Percentiles rank a stretch among this genome's conserved stretches.
phyloP scores from a whole-genome alignment of 2,797 vertebrate species.

The Petrocephalus sullivani region DNA sequence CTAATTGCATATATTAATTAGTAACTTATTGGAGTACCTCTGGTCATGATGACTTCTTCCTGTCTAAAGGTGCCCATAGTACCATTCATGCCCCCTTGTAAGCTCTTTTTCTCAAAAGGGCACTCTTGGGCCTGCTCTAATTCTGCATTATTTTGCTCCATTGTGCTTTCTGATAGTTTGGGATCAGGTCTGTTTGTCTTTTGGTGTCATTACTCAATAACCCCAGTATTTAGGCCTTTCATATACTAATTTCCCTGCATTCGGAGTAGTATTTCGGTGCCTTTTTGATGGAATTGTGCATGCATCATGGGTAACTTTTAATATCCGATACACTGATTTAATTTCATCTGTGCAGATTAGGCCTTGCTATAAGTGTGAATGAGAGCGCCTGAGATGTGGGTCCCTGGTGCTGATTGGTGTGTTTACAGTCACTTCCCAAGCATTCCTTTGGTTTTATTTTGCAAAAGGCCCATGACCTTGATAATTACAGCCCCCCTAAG shows the following conservation, averaged over 20 bases:
- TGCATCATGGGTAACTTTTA: not conserved
- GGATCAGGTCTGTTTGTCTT: not conserved
- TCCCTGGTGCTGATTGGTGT: not conserved
- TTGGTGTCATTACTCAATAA: not conserved
- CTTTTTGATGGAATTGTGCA: not conserved
- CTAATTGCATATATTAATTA: not conserved
- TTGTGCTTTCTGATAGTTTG: not conserved
- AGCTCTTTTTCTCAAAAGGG: not conserved
- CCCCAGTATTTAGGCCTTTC: not conserved
- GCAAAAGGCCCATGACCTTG: not conserved
- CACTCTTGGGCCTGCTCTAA: not conserved
- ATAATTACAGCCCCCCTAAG: not conserved
- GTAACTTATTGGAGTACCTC: not conserved
- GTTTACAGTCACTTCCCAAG: not conserved
- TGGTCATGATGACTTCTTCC: not conserved
- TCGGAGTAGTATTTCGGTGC: not conserved
- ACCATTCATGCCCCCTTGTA: not conserved
- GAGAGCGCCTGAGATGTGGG: not conserved
- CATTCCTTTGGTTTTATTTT: not conserved
- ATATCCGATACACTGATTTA: not conserved
- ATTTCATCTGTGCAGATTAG: not conserved
- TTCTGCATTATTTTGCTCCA: not conserved
- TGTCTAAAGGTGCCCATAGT: not conserved
- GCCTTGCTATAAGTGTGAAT: not conserved
- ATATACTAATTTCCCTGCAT: too few relatives aligned